Evolutionary conservation across 2,113 vertebrate genomes (phyloP).

Genomic region (human (Homo sapiens)): DNA sequence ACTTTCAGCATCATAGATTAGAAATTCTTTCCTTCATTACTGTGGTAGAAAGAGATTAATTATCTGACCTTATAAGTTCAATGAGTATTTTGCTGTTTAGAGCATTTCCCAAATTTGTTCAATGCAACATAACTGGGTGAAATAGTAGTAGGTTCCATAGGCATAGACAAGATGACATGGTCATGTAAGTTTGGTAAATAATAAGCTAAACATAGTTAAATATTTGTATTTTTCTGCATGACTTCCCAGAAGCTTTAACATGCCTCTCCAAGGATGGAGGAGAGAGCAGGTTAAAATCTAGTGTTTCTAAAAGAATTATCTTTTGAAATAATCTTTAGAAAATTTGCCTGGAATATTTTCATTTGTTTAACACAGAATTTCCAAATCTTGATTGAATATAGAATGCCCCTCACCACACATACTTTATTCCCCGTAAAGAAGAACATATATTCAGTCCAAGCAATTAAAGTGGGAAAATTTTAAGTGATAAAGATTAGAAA

Average conservation of each 20-base stretch:
- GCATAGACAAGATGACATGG: background rate
- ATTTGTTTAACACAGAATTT: background rate
- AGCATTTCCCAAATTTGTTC: background rate
- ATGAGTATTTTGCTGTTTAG: background rate
- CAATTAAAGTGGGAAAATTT: background rate
- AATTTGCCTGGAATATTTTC: background rate
- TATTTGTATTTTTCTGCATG: background rate
- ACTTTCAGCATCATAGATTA: background rate
- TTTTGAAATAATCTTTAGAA: background rate
- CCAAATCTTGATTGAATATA: background rate
- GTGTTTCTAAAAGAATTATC: background rate
- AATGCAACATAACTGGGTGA: background rate
- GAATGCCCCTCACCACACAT: background rate
- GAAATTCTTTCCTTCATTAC: background rate
- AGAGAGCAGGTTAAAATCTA: background rate
- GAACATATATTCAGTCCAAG: background rate
- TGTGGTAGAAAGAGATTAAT: background rate
- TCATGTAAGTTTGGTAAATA: background rate
- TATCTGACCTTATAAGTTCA: background rate
- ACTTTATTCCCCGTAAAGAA: background rate
- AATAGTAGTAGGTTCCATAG: background rate
- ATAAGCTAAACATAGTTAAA: background rate
- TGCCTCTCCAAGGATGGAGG: background rate
- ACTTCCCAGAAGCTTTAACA: background rate
- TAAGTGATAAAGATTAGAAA: background rate